Percentiles rank a stretch among this genome's conserved stretches.
phyloP scores from a whole-genome alignment of 2,113 vertebrate species.

The Urocolius indicus region DNA sequence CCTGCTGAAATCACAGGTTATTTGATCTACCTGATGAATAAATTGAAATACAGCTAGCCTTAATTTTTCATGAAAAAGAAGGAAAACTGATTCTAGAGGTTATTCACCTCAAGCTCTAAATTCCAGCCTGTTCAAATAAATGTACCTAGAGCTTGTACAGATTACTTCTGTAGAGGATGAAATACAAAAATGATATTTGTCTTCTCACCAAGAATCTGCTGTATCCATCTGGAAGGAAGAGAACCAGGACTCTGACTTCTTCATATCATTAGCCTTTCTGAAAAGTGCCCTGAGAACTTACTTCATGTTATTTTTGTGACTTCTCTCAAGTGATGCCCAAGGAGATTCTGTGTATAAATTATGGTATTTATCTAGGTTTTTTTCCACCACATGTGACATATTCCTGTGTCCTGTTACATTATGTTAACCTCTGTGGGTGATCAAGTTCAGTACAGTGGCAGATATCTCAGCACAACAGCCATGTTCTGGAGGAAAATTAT shows the following conservation, averaged over 20 bases:
- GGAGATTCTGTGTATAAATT: constrained; percentile 1
- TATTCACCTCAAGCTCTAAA: background rate
- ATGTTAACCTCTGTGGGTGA: constrained; percentile 18
- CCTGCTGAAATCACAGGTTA: background rate
- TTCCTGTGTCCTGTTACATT: background rate
- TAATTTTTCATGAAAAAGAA: background rate
- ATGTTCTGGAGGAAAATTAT: constrained; percentile 52
- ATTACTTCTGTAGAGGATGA: background rate
- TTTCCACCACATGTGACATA: background rate
- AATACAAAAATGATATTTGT: background rate
- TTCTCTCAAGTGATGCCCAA: background rate
- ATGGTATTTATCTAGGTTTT: background rate
- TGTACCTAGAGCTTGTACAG: background rate
- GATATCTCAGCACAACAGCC: background rate
- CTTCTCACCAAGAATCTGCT: background rate
- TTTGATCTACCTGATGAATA: background rate
- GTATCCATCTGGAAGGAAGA: background rate
- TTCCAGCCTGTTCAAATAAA: background rate
- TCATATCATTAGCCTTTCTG: background rate
- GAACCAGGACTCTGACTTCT: background rate
- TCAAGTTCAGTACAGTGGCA: constrained; percentile 20
- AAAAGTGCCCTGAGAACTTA: background rate
- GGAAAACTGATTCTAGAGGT: background rate
- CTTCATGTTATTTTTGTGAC: background rate
- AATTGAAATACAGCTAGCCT: background rate